These are phyloP conservation scores for Danionella dracula DNA, from an alignment of 2,797 vertebrate genomes.

Conservation along the genomic window DNA sequence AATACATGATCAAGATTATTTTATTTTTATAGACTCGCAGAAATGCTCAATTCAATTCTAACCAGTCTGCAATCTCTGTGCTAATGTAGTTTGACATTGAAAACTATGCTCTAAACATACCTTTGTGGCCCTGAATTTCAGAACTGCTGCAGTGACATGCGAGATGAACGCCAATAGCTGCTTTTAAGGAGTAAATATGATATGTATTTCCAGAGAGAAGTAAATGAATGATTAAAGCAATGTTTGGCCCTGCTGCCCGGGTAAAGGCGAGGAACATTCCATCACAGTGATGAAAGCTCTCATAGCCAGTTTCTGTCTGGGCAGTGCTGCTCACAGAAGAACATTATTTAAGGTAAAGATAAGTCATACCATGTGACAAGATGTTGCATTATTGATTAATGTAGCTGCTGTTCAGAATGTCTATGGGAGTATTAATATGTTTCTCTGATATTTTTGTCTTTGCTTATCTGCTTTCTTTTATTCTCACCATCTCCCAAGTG, in stretches of 20 bases:
- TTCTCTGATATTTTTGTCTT: slow-evolving; percentile 26
- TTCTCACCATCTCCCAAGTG: background rate
- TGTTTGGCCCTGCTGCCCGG: slow-evolving; percentile 27
- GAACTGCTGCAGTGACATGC: slow-evolving; percentile 41
- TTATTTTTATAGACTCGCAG: slow-evolving; percentile 7
- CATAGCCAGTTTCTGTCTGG: slow-evolving; percentile 22
- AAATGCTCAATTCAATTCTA: slow-evolving; percentile 30
- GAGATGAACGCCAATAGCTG: slow-evolving; percentile 44
- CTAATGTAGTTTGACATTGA: slow-evolving; percentile 43
- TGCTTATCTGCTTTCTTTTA: slow-evolving; percentile 13
- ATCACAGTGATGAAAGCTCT: slow-evolving; percentile 43
- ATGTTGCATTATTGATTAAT: slow-evolving; percentile 45
- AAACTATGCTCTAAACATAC: slow-evolving; percentile 39
- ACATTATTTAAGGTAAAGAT: slow-evolving; percentile 43
- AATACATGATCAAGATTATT: slow-evolving; percentile 12
- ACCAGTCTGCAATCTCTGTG: slow-evolving; percentile 28
- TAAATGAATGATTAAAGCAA: slow-evolving; percentile 44
- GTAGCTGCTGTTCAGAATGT: slow-evolving; percentile 21
- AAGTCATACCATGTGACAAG: slow-evolving; percentile 38
- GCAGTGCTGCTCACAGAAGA: slow-evolving; percentile 12
- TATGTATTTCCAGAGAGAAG: slow-evolving; percentile 39
- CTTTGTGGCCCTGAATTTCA: slow-evolving; percentile 27
- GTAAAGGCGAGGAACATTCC: slow-evolving; percentile 33
- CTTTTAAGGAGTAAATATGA: slow-evolving; percentile 49
- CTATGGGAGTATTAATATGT: slow-evolving; percentile 8